Percentiles rank a stretch among this genome's conserved stretches.
Evolutionary conservation across 2,797 vertebrate genomes (phyloP).

Genomic region (Hipposideros larvatus): DNA sequence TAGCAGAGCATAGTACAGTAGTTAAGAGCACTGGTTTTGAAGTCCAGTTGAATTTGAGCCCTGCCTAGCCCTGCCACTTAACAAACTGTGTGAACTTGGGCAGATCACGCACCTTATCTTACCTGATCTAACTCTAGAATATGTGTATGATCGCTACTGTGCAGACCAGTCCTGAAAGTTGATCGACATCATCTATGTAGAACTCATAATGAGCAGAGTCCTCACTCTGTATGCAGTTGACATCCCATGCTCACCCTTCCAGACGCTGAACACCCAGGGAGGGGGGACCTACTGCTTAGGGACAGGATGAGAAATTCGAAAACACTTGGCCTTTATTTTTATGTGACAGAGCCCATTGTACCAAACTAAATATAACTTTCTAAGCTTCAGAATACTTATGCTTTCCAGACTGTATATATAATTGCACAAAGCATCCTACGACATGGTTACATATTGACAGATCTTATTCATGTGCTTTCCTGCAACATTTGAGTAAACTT

Average conservation of each 20-base stretch:
- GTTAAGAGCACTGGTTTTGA: background rate
- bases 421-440: background rate
- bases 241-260: background rate
- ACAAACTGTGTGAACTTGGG: background rate
- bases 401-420: background rate
- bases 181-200: background rate
- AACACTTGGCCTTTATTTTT: background rate
- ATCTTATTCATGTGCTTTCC: background rate
- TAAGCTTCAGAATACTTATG: background rate
- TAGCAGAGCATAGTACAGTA: background rate
- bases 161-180: background rate
- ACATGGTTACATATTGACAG: background rate
- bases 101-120: background rate
- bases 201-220: background rate
- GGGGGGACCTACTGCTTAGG: background rate
- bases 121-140: background rate
- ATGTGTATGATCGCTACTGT: background rate
- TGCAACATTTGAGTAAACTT: background rate
- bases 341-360: background rate
- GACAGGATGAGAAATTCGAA: background rate
- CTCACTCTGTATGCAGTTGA: background rate
- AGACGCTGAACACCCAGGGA: background rate
- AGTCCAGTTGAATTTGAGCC: background rate
- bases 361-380: background rate
- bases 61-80: background rate